Percentiles rank a stretch among this genome's conserved stretches.
Conservation (phyloP, 2,888 invertebrate species). For the Polydrusus cervinus region DNA sequence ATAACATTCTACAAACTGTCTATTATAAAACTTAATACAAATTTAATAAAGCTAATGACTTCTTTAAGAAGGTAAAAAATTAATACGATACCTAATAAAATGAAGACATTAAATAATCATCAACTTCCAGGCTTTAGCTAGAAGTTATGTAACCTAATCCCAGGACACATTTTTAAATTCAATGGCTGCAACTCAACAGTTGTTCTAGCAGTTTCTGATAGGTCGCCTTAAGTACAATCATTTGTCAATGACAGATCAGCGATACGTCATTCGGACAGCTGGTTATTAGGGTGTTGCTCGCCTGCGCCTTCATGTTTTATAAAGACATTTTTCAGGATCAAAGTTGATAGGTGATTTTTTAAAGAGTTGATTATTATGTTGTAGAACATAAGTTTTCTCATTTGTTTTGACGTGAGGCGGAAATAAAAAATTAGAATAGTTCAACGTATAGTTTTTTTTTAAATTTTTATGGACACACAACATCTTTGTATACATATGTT, state of each 20-base stretch:
- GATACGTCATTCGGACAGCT: conserved; percentile 49
- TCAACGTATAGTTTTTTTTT: neutral
- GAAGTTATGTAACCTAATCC: conserved; percentile 34
- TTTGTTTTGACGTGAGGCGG: neutral
- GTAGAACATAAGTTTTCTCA: neutral
- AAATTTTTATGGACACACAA: too few species aligned
- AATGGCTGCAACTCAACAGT: conserved; percentile 43
- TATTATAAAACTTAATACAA: neutral
- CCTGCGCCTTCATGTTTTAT: conserved; percentile 20
- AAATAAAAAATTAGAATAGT: neutral
- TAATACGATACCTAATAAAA: conserved; percentile 26
- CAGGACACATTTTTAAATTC: conserved; percentile 24
- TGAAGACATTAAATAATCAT: conserved; percentile 52
- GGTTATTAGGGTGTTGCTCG: conserved; percentile 47
- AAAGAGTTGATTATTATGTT: neutral
- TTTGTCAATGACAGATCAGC: conserved; percentile 52
- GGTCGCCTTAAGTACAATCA: conserved; percentile 43
- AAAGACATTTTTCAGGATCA: conserved; percentile 29
- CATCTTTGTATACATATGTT: too few species aligned
- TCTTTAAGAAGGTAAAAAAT: conserved; percentile 16
- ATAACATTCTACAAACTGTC: neutral
- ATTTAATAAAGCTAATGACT: conserved; percentile 5
- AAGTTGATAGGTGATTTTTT: conserved; percentile 2
- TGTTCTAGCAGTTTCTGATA: conserved; percentile 40
- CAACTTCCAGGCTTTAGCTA: conserved; percentile 48